Base-by-base conservation (phyloP, 2,888 invertebrate species). In the Drosophila villosipedis region DNA sequence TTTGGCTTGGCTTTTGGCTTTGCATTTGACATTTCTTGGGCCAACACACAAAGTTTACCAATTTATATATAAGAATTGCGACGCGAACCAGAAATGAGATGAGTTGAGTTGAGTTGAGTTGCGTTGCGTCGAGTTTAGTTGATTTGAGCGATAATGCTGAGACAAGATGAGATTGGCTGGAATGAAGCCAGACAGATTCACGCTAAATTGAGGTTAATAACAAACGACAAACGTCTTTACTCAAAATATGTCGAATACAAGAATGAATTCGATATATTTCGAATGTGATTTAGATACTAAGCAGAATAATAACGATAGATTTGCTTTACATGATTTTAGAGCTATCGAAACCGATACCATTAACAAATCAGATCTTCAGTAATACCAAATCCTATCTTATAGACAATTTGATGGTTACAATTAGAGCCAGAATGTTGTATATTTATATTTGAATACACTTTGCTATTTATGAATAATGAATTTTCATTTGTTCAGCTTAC, bases 1-100 rank as follows among this genome's bases (percentile, higher is more conserved):
- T 79, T 76, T 77, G 78, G 78, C 78, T 79, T 79, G 79, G 79
- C 79, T 79, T 81, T 79, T 79, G 82, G 79, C 78, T 81, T 81
- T 79, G 79, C 79, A 77, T 81, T 81, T 79, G 79, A 79, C 79
- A 77, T 81, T 79, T 79, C 73, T 77, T 81, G 79, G 79, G 73
- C 82, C 78, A 79, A 69, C 78, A 78, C 78, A 78, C 78, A 79
- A 81, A 79, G 62, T 73, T 81, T 66, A 64, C 63, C 77, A 78
- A 78, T 78, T 78, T 78, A 68, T 81, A 66, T 66, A 77, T 65
- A 59, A 55, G 50, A 78, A 78, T 59, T 65, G 76, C 63, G n/a
- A 41, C 28, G 61, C 69, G 50, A 62, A 41, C 41, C 63, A 61
- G 33, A 59, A 57, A 73, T 73, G 59, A 65, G 59, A 73, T 31